Evolutionary conservation across 2,888 invertebrate genomes (phyloP).

Genomic region (Drosophila differens): DNA sequence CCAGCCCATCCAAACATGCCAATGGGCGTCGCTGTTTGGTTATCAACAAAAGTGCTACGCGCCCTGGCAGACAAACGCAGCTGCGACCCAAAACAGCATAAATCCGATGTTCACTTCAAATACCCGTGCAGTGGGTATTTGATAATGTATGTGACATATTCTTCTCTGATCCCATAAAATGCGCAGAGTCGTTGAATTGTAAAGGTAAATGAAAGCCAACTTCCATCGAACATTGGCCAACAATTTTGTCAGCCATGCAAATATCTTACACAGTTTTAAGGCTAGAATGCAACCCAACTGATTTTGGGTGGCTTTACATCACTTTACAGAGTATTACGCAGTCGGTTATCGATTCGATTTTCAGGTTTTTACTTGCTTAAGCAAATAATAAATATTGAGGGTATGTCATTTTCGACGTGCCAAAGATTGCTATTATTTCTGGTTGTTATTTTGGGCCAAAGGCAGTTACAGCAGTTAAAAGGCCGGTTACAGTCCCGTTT

Average conservation of each 20-base stretch:
- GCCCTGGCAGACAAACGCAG: slow-evolving; percentile 48
- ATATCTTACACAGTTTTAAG: neutral
- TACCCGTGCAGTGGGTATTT: neutral
- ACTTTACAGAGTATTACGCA: neutral
- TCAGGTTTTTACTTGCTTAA: too few relatives aligned
- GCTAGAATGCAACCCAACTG: neutral
- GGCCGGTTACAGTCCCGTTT: slow-evolving; percentile 37
- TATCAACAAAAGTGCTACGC: slow-evolving; percentile 45
- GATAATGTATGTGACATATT: neutral
- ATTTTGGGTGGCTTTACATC: neutral
- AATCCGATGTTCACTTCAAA: slow-evolving; percentile 21
- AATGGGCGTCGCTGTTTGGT: slow-evolving; percentile 22
- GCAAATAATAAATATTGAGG: slow-evolving; percentile 7
- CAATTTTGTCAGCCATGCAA: neutral
- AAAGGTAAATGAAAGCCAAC: neutral
- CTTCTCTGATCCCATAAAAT: neutral
- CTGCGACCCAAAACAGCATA: slow-evolving; percentile 39
- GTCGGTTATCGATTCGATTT: neutral
- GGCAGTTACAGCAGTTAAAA: slow-evolving; percentile 51
- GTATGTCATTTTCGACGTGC: neutral
- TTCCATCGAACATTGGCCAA: neutral
- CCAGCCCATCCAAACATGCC: slow-evolving; percentile 20
- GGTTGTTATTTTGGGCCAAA: slow-evolving; percentile 36
- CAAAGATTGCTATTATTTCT: neutral
- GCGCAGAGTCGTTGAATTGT: neutral